These are phyloP conservation scores for Volucella bombylans DNA, from an alignment of 2,888 invertebrate genomes.

Conservation along the genomic window DNA sequence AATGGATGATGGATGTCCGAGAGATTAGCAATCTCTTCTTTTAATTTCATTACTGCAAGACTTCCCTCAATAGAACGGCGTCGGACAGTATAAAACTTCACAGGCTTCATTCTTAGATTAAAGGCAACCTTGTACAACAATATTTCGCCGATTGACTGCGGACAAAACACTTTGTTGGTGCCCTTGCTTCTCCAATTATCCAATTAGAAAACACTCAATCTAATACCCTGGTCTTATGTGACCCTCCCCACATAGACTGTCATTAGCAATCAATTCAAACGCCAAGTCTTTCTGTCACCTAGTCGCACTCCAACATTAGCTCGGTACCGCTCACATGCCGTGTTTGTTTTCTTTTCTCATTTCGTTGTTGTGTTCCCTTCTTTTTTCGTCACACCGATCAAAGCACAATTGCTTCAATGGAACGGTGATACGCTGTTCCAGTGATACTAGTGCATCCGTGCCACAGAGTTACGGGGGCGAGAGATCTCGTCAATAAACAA, in stretches of 20 bases:
- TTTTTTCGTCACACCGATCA: constrained; percentile 30
- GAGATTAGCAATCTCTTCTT: too few relatives aligned
- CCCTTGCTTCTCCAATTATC: too few relatives aligned
- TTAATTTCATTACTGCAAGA: too few relatives aligned
- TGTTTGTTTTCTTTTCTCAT: constrained; percentile 48
- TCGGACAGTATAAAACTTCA: too few relatives aligned
- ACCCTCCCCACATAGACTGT: constrained; percentile 13
- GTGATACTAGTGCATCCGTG: background rate
- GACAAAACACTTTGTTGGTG: too few relatives aligned
- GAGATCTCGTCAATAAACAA: constrained; percentile 65
- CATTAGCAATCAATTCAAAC: constrained; percentile 29
- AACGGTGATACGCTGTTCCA: background rate
- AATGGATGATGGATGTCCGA: too few relatives aligned
- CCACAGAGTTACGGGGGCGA: background rate
- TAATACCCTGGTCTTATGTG: background rate
- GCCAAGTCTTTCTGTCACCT: constrained; percentile 26
- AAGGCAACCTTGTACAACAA: too few relatives aligned
- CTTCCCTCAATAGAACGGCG: too few relatives aligned
- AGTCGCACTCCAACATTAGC: constrained; percentile 14
- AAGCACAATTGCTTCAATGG: background rate
- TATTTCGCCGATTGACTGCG: too few relatives aligned
- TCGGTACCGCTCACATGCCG: background rate
- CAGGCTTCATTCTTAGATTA: too few relatives aligned
- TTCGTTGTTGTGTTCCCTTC: background rate
- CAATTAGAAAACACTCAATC: too few relatives aligned